phyloP scores from a whole-genome alignment of 2,797 vertebrate genomes.

The Enteromius thamalakanensis region DNA sequence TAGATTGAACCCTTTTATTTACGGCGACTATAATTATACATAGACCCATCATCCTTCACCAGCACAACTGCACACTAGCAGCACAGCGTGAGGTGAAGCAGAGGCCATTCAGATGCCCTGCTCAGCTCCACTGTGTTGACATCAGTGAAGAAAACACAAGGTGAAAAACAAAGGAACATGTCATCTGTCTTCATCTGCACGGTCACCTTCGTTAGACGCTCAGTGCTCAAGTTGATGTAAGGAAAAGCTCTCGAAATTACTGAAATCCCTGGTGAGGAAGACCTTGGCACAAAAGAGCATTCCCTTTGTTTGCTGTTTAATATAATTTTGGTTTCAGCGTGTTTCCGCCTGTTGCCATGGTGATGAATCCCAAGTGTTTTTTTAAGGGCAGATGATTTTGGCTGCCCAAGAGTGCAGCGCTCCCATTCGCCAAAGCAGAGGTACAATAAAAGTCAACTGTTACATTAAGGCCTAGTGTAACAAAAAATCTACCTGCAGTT shows the following conservation, averaged over 20 bases:
- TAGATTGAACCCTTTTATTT: conserved; percentile 44
- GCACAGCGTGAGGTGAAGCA: background rate
- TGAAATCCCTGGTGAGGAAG: background rate
- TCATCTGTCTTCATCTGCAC: background rate
- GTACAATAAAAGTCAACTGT: background rate
- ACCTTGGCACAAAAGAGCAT: conserved; percentile 4
- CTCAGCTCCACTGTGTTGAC: conserved; percentile 21
- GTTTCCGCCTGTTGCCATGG: conserved; percentile 23
- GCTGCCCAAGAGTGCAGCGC: background rate
- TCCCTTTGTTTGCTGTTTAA: conserved; percentile 16
- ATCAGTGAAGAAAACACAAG: conserved; percentile 32
- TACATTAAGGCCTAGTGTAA: background rate
- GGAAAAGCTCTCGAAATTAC: background rate
- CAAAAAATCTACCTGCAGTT: background rate
- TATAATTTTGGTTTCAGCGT: conserved; percentile 16
- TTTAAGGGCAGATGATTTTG: background rate
- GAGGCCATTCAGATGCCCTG: background rate
- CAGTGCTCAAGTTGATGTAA: background rate
- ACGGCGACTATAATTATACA: conserved; percentile 65
- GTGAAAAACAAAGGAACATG: background rate
- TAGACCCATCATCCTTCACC: conserved; percentile 61
- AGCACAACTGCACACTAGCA: conserved; percentile 34
- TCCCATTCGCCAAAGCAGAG: background rate
- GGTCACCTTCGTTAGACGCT: background rate
- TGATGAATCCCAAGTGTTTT: conserved; percentile 9